phyloP scores from a whole-genome alignment of 2,888 invertebrate species.

The Lithophane socia region DNA sequence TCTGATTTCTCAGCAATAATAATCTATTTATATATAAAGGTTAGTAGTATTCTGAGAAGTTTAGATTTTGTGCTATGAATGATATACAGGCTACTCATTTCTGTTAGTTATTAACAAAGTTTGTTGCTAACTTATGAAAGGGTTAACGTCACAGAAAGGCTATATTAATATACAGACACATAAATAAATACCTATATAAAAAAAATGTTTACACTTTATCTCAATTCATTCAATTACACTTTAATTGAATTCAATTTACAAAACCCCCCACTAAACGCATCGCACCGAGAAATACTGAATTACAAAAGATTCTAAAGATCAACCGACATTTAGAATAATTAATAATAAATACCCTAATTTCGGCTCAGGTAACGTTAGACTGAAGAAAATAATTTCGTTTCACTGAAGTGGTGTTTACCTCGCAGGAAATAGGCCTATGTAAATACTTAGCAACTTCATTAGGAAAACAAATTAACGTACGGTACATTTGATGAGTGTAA shows the following conservation, averaged over 20 bases:
- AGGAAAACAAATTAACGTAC: slow-evolving; percentile 71
- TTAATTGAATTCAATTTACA: not conserved
- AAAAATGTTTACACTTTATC: slow-evolving; percentile 6
- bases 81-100: not conserved
- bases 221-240: too few relatives aligned
- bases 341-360: slow-evolving; percentile 66
- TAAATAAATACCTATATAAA: not conserved
- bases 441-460: slow-evolving; percentile 71
- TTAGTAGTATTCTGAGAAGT: not conserved
- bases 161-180: not conserved
- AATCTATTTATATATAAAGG: not conserved
- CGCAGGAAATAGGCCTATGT: slow-evolving; percentile 60
- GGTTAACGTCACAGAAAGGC: not conserved
- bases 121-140: not conserved
- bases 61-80: not conserved
- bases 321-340: slow-evolving; percentile 63
- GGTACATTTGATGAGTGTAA: slow-evolving; percentile 71
- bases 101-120: slow-evolving; percentile 17
- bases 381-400: slow-evolving; percentile 65
- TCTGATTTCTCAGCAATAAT: slow-evolving; percentile 3
- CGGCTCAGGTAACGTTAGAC: slow-evolving; percentile 56
- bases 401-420: slow-evolving; percentile 60
- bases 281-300: slow-evolving; percentile 34
- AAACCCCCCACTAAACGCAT: slow-evolving; percentile 22
- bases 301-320: slow-evolving; percentile 61